A percentile compares a stretch with the other conserved stretches of the same genome.
These are phyloP conservation scores for Drosophila biarmipes DNA, from an alignment of 1,140 invertebrate species.

Conservation along the genomic window DNA sequence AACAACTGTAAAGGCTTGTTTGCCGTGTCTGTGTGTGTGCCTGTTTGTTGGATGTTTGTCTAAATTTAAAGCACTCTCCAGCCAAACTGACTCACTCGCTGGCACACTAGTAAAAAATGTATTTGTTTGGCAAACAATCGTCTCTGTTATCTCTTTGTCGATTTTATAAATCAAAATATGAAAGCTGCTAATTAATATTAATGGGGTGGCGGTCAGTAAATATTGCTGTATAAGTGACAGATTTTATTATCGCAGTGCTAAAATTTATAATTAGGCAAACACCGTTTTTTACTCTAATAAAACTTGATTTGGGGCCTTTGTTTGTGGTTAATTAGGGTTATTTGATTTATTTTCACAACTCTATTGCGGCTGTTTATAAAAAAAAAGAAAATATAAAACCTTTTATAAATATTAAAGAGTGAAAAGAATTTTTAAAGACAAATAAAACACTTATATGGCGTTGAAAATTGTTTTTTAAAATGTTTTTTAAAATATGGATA, in stretches of 20 bases:
- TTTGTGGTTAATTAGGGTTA: too few species aligned
- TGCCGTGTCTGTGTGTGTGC: conserved; percentile 40
- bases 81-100: conserved; percentile 8
- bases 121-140: not conserved
- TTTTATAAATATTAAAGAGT: too few species aligned
- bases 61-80: conserved; percentile 73
- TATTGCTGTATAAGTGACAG: not conserved
- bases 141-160: not conserved
- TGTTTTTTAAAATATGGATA: too few species aligned
- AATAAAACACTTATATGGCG: too few species aligned
- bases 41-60: conserved; percentile 60
- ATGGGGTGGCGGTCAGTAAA: not conserved
- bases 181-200: not conserved
- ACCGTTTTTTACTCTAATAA: too few species aligned
- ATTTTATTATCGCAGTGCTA: not conserved
- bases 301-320: too few species aligned
- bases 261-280: too few species aligned
- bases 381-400: too few species aligned
- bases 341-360: too few species aligned
- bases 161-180: not conserved
- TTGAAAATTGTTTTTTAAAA: too few species aligned
- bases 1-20: conserved; percentile 63
- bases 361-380: too few species aligned
- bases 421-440: not conserved
- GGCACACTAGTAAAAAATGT: conserved; percentile 20